phyloP scores from a whole-genome alignment of 2,888 invertebrate species.

The Adineta ricciae region DNA sequence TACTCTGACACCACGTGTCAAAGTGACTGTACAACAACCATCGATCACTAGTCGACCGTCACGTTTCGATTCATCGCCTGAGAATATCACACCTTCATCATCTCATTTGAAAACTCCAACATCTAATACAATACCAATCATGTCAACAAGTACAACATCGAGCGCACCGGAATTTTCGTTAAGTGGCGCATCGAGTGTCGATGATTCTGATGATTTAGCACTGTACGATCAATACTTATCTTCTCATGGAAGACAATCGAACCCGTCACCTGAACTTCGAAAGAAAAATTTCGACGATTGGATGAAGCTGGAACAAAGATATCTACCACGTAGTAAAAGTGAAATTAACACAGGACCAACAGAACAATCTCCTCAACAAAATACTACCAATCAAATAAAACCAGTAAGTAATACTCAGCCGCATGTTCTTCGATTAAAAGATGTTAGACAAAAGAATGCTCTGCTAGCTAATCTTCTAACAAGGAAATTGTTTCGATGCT shows the following conservation, averaged over 20 bases:
- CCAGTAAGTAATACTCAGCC: neutral
- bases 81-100: neutral
- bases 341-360: neutral
- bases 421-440: neutral
- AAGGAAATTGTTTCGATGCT: no score
- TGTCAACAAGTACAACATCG: neutral
- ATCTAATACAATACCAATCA: neutral
- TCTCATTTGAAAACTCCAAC: neutral
- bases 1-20: neutral
- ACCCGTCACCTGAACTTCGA: constrained; percentile 8
- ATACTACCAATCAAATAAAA: neutral
- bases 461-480: no score
- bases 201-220: neutral
- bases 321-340: constrained; percentile 12
- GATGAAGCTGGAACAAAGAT: neutral
- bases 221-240: neutral
- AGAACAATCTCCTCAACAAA: neutral
- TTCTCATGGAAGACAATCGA: neutral
- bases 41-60: neutral
- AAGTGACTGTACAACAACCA: constrained; percentile 18
- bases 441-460: no score
- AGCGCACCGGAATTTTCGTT: constrained; percentile 14
- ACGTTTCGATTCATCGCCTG: neutral
- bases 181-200: neutral
- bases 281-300: neutral